Conservation (phyloP, 2,888 invertebrate genomes). For the Acleris literana region DNA sequence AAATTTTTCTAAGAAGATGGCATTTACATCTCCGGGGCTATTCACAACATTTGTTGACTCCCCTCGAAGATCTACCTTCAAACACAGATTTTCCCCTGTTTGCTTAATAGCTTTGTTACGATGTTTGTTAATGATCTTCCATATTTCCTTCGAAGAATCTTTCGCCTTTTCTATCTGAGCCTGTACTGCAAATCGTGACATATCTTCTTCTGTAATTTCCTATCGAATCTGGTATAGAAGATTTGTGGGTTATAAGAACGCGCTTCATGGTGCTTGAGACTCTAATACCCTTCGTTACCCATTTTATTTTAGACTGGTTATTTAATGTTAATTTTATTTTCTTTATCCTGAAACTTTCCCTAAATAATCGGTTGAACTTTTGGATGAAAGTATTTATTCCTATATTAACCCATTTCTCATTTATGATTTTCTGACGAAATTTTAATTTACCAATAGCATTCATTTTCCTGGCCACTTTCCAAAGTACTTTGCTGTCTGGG, state of each 20-base stretch:
- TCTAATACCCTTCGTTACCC: constrained; percentile 9
- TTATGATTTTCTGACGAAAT: background rate
- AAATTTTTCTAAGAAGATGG: too few species aligned
- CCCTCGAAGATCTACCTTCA: too few species aligned
- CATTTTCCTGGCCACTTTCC: background rate
- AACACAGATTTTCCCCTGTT: too few species aligned
- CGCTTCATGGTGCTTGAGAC: constrained; percentile 10
- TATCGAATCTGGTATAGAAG: too few species aligned
- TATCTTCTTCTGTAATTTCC: background rate
- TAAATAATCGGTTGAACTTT: too few species aligned
- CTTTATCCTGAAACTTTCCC: constrained; percentile 5
- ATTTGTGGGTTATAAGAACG: background rate
- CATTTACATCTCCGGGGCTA: too few species aligned
- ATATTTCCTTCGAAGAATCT: background rate
- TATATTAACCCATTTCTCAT: background rate
- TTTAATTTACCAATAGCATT: background rate
- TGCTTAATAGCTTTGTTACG: background rate
- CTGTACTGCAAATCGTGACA: constrained; percentile 6
- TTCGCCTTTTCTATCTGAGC: background rate
- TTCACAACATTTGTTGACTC: too few species aligned
- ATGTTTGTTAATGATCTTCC: background rate
- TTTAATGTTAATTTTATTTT: background rate
- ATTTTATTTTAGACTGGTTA: background rate
- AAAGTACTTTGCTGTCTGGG: background rate
- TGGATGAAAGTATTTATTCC: background rate